Base-by-base conservation (phyloP, 2,888 invertebrate genomes). In the Plutella xylostella region DNA sequence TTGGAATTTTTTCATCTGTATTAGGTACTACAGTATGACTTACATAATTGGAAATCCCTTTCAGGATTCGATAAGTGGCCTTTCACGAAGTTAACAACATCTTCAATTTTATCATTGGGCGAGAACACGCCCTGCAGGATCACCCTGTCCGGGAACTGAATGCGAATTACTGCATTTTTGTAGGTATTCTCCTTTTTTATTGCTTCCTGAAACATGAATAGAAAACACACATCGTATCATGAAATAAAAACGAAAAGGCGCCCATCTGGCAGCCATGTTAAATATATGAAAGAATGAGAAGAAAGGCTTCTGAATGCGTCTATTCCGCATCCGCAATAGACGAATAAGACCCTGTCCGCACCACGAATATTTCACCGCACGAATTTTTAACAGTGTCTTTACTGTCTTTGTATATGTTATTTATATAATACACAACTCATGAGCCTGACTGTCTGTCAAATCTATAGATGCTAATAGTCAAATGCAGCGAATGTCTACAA, bases 61-160 rank as follows among this genome's bases (percentile, higher is more conserved):
- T 85, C 71, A n/a, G 89, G 83, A 57, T 90, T 80, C 31, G 85
- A 78, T 21, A 97, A 75, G 69, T 91, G 90, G 42, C 85, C 85
- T 58, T 86, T 88, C 1, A 96, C 87, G 79, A 96, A 96, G 44
- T 90, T 86, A 46, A 85, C 85, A 4, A 97, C 86, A 49, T 87
- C 85, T 55, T 85, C 75, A 25, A 96, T 84, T 4, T 88, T 90
- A 66, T 96, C 92, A 11, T 86, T 79, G 1, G 96, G 92, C 51
- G 85, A 83, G 63, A 97, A 97, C 33, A 92, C 86, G 11, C 92
- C 96, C 74, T 97, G 97, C 19, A 97, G 82, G 33, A 96, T 92
- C 37, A 91, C 85, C 43, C 90, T 88, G 72, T 96, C 92, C 2
- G 96, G 95, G 70, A 97, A 97, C 63, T 93, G 91, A 50, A 97